A percentile compares a stretch with the other conserved stretches of the same genome.
These are phyloP conservation scores for Micromys minutus DNA, from an alignment of 2,113 vertebrate genomes.

Conservation along the genomic window DNA sequence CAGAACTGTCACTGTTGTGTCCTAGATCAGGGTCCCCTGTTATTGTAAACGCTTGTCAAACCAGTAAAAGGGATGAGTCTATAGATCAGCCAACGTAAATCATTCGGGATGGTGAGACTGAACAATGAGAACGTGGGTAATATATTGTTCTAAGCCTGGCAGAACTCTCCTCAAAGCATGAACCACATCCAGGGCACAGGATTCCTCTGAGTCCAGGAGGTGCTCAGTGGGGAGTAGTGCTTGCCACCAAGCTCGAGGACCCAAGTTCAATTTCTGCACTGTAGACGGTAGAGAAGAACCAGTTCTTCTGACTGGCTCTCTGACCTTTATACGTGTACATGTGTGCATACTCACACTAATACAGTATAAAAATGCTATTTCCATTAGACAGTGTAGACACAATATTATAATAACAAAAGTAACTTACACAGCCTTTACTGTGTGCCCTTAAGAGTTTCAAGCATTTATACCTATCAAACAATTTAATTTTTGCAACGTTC, in stretches of 20 bases:
- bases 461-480: background rate
- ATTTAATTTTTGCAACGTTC: constrained; percentile 17
- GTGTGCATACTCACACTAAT: background rate
- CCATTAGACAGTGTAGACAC: background rate
- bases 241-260: background rate
- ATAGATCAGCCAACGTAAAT: background rate
- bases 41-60: background rate
- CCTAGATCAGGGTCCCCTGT: background rate
- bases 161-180: background rate
- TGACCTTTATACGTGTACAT: background rate
- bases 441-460: background rate
- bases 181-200: background rate
- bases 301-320: background rate
- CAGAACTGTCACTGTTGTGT: background rate
- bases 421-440: background rate
- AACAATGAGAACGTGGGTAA: background rate
- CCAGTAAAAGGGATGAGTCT: background rate
- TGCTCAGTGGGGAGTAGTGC: background rate
- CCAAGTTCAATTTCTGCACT: too few relatives aligned
- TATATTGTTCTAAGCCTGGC: background rate
- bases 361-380: background rate
- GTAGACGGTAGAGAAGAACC: background rate
- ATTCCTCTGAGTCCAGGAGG: background rate
- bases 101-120: background rate
- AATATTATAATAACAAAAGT: background rate